A percentile compares a stretch with the other conserved stretches of the same genome.
Evolutionary conservation across 1,140 invertebrate genomes (phyloP).

Genomic region (Achroia grisella): DNA sequence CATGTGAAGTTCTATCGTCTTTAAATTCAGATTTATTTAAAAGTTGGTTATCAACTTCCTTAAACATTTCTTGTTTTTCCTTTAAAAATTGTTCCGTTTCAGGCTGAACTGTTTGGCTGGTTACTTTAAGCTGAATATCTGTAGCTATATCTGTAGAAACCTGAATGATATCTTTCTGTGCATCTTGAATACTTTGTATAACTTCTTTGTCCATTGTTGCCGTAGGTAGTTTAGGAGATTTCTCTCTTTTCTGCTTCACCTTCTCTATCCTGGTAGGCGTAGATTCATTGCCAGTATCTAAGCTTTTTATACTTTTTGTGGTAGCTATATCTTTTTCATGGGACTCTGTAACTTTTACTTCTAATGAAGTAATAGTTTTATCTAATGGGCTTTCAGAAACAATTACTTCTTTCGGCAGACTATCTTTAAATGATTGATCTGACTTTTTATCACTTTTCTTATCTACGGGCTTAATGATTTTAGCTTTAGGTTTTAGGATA

Average conservation of each 20-base stretch:
- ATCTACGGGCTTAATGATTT: constrained; percentile 53
- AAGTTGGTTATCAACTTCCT: constrained; percentile 3
- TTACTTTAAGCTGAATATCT: too few species aligned
- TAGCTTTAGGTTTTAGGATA: constrained; percentile 33
- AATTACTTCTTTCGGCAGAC: too few species aligned
- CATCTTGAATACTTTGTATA: too few species aligned
- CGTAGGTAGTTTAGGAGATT: not conserved
- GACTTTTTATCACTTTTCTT: constrained; percentile 37
- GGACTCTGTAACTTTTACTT: not conserved
- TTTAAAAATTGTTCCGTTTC: too few species aligned
- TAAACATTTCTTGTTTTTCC: too few species aligned
- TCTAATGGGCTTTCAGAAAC: not conserved
- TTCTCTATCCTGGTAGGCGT: not conserved
- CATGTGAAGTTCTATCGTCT: not conserved
- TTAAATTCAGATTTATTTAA: constrained; percentile 2
- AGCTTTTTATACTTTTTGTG: not conserved
- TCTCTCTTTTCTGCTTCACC: not conserved
- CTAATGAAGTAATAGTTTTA: not conserved
- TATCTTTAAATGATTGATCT: not conserved
- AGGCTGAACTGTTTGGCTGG: too few species aligned
- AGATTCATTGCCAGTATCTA: not conserved
- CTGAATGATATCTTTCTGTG: too few species aligned
- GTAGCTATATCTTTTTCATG: not conserved
- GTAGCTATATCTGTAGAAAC: too few species aligned
- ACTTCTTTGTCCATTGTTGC: constrained; percentile 3